Evolutionary conservation across 2,797 vertebrate genomes (phyloP).

Genomic region (Choloepus didactylus): DNA sequence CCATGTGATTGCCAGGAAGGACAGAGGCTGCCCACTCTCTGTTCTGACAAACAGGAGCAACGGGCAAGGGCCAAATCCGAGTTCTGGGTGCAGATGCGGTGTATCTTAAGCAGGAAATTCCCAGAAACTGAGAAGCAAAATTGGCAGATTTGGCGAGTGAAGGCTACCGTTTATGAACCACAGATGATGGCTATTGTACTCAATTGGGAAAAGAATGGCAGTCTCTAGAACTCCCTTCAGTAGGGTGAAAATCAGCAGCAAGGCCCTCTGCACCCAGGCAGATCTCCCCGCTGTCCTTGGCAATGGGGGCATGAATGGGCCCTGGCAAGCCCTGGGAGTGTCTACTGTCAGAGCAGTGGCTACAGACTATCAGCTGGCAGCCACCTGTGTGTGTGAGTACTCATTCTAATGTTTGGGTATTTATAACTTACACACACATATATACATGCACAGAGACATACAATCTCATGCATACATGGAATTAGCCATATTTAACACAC

Average conservation of each 20-base stretch:
- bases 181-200: background rate
- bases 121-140: background rate
- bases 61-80: accelerated
- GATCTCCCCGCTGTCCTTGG: too few relatives aligned
- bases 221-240: accelerated
- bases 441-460: too few relatives aligned
- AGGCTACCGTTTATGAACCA: background rate
- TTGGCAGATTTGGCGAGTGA: background rate
- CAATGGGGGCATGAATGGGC: accelerated
- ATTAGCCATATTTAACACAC: background rate
- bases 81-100: accelerated
- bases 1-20: accelerated
- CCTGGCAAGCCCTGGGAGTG: background rate
- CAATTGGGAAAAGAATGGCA: background rate
- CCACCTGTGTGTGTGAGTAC: accelerated
- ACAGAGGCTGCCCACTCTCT: accelerated
- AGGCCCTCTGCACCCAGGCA: accelerated
- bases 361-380: too few relatives aligned
- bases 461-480: accelerated
- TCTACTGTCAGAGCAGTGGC: accelerated
- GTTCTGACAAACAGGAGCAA: accelerated
- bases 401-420: too few relatives aligned
- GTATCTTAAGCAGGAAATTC: accelerated
- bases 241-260: accelerated
- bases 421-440: too few relatives aligned